phyloP scores from a whole-genome alignment of 2,888 invertebrate species.

The Tetragnatha montana region DNA sequence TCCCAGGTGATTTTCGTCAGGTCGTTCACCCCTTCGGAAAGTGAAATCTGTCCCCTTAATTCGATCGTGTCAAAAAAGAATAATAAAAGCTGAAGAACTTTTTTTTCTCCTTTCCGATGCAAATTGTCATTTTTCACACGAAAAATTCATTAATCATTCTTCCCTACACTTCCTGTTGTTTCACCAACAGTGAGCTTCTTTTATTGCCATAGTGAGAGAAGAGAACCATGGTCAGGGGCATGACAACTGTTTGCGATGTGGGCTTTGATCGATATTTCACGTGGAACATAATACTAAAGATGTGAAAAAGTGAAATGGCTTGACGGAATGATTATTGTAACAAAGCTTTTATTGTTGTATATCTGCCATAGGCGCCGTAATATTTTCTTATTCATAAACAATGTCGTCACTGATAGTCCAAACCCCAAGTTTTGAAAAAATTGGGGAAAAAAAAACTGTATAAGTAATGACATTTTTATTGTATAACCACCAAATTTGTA shows the following conservation, averaged over 20 bases:
- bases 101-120: background rate
- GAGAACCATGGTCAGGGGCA: background rate
- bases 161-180: background rate
- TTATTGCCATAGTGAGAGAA: background rate
- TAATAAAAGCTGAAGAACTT: background rate
- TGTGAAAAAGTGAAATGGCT: too few species aligned
- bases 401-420: too few species aligned
- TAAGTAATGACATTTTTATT: too few species aligned
- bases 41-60: background rate
- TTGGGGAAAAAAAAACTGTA: too few species aligned
- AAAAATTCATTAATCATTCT: background rate
- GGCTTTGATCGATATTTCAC: too few species aligned
- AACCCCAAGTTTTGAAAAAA: too few species aligned
- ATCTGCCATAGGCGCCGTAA: too few species aligned
- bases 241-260: background rate
- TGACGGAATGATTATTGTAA: too few species aligned
- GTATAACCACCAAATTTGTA: too few species aligned
- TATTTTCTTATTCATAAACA: too few species aligned
- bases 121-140: background rate
- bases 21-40: background rate
- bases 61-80: background rate
- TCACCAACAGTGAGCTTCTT: background rate
- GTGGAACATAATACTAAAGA: too few species aligned
- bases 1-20: background rate
- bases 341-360: too few species aligned